phyloP scores from a whole-genome alignment of 2,797 vertebrate species.

The Smutsia temminckii region DNA sequence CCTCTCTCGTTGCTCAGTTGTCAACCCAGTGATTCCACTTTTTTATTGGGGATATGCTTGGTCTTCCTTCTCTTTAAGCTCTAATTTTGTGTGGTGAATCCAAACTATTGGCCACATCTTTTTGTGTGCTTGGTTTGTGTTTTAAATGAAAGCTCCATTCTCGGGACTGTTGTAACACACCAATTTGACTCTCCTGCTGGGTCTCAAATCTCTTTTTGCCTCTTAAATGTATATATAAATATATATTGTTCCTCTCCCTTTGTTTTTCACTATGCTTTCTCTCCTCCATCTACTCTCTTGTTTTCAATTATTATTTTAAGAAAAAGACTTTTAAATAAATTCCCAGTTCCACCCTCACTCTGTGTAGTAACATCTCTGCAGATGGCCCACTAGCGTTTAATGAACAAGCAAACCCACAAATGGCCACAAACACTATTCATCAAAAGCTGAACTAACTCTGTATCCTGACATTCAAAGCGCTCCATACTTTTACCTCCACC shows the following conservation, averaged over 20 bases:
- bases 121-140: background rate
- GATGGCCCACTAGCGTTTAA: background rate
- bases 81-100: background rate
- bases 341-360: background rate
- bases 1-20: background rate
- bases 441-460: background rate
- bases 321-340: background rate
- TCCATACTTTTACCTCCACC: background rate
- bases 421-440: background rate
- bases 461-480: background rate
- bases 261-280: background rate
- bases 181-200: background rate
- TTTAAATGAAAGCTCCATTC: background rate
- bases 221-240: background rate
- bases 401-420: background rate
- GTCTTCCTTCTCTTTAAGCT: background rate
- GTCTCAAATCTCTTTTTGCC: background rate
- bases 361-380: background rate
- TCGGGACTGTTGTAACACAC: background rate
- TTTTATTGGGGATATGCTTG: background rate
- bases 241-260: background rate
- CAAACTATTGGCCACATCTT: background rate
- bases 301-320: slow-evolving; percentile 34
- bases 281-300: background rate
- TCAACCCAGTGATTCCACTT: background rate